These are phyloP conservation scores for Capitella teleta DNA, from an alignment of 1,140 invertebrate genomes.

Conservation along the genomic window DNA sequence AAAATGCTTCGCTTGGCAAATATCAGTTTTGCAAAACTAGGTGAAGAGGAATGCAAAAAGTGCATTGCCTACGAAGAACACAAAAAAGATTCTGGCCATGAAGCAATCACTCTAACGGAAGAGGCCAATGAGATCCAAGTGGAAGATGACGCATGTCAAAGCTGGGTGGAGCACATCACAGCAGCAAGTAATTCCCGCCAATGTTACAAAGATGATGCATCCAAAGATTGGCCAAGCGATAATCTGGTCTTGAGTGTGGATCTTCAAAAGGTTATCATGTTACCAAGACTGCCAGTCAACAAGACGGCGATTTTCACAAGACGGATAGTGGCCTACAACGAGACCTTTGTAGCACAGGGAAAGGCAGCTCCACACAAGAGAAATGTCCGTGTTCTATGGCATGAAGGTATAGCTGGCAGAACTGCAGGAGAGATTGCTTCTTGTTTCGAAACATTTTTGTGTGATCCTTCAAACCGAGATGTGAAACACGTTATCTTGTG, in stretches of 20 bases:
- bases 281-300: background rate
- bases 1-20: background rate
- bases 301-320: conserved; percentile 8
- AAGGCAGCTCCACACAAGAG: background rate
- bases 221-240: background rate
- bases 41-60: conserved; percentile 4
- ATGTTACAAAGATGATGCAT: background rate
- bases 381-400: background rate
- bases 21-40: conserved; percentile 6
- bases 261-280: conserved; percentile 9
- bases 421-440: background rate
- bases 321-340: conserved; percentile 4
- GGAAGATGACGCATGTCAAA: background rate
- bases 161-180: background rate
- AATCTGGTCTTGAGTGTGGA: background rate
- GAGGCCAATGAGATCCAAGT: background rate
- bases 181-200: background rate
- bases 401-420: background rate
- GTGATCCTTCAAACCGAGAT: background rate
- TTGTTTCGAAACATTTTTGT: background rate
- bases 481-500: background rate
- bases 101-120: background rate
- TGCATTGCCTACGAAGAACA: background rate
- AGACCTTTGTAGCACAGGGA: conserved; percentile 6
- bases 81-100: background rate